These are phyloP conservation scores for Jacana jacana DNA, from an alignment of 2,113 vertebrate genomes.

Conservation along the genomic window DNA sequence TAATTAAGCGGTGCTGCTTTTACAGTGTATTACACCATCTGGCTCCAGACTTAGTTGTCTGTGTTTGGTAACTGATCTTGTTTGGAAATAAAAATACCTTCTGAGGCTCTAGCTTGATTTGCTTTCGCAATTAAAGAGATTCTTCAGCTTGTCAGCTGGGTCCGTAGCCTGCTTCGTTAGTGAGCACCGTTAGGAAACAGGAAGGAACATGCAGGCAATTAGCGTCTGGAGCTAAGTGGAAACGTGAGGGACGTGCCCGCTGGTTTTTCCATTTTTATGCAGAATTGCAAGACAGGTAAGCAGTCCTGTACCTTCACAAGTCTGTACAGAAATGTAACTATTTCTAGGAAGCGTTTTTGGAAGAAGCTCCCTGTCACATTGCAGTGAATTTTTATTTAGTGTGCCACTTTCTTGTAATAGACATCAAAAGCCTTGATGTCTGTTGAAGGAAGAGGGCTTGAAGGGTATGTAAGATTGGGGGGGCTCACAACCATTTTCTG, in stretches of 20 bases:
- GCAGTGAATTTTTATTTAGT: neutral
- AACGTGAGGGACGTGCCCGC: neutral
- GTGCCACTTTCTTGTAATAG: neutral
- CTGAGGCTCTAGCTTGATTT: neutral
- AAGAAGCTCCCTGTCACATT: neutral
- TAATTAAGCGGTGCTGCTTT: constrained; percentile 40
- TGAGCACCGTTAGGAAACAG: neutral
- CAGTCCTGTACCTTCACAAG: neutral
- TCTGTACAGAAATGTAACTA: neutral
- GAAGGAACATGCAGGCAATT: neutral
- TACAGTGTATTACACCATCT: constrained; percentile 37
- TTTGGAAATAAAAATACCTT: constrained; percentile 32
- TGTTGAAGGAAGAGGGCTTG: neutral
- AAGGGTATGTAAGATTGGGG: neutral
- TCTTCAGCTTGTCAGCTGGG: neutral
- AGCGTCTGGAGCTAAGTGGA: neutral
- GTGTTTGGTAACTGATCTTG: constrained; percentile 30
- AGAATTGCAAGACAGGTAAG: neutral
- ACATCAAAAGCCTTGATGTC: neutral
- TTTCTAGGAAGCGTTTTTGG: neutral
- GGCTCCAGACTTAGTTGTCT: constrained; percentile 35
- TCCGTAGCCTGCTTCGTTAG: neutral
- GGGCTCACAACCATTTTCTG: neutral
- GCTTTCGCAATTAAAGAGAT: neutral
- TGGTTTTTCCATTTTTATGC: neutral